Base-by-base conservation (phyloP, 2,797 vertebrate genomes). In the Coilia nasus region DNA sequence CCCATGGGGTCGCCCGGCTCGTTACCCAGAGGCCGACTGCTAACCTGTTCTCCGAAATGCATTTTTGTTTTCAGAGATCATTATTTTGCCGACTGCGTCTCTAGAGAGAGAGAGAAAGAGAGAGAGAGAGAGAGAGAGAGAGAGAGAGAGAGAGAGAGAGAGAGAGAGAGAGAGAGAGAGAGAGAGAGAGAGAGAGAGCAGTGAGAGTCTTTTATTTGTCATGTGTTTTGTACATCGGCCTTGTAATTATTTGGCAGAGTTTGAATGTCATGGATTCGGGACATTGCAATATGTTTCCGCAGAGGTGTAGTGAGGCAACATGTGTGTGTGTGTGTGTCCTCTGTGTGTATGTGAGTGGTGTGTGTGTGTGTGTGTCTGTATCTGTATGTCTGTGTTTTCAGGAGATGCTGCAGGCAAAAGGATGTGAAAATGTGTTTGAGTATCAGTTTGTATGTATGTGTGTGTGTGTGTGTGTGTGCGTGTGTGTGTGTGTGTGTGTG, bases 231-330 rank as follows among this genome's bases (percentile, higher is more conserved):
- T 28, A 96, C 95, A 93, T 94, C 93, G 93, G 94, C 93, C 93
- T 94, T 94, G 94, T 96, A 96, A 96, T 96, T 96, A 95, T 94
- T 94, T 93, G 94, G 92, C 91, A 91, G 93, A 95, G 93, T 94
- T 71, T 95, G 92, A 93, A 95, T 94, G 94, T 94, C 94, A 94
- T 90, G 92, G 91, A 93, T 94, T 93, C 91, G 91, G 92, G 93
- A 94, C 91, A 94, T 90, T 87, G 90, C 87, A 91, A 88, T 89
- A 88, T 86, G 81, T 86, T 86, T 82, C 71, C 62, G 83, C 84
- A 88, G 82, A 87, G 85, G 84, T 83, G 80, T 83, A 81, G 83
- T 87, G 87, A 88, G 81, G 86, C 23, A 44, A 83, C 82, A 85
- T 86, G 46, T 75, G n/a, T 28, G 23, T 28, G 62, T 28, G 9